Conservation (phyloP, 2,888 invertebrate genomes). For the Synergus japonicus region DNA sequence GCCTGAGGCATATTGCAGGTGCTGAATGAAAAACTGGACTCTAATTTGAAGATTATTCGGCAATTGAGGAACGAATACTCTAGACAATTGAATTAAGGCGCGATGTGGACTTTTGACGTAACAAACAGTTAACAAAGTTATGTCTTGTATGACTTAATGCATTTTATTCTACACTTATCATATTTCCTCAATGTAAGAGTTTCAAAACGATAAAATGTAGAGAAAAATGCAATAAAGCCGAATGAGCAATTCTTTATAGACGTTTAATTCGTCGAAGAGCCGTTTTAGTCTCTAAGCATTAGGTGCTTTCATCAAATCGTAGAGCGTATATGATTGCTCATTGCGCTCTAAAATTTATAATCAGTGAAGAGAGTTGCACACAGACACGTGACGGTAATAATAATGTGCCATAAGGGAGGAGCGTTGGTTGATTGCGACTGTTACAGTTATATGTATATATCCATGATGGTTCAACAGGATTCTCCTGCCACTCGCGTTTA, state of each 20-base stretch:
- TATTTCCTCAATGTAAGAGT: no score
- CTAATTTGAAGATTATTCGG: neutral
- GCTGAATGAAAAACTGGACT: neutral
- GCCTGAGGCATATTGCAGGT: neutral
- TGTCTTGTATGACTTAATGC: no score
- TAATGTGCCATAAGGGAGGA: conserved; percentile 31
- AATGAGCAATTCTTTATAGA: neutral
- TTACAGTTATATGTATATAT: conserved; percentile 18
- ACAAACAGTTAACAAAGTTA: no score
- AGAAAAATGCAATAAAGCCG: no score
- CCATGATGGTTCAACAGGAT: conserved; percentile 20
- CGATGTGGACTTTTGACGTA: no score
- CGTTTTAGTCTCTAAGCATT: neutral
- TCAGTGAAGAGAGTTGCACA: conserved; percentile 20
- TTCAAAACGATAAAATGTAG: no score
- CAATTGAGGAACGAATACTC: neutral
- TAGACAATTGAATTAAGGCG: no score
- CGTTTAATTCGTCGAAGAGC: neutral
- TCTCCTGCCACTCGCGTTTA: conserved; percentile 44
- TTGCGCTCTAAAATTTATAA: conserved; percentile 24
- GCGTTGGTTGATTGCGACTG: conserved; percentile 12
- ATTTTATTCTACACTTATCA: no score
- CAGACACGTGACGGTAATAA: conserved; percentile 2
- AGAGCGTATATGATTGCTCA: conserved; percentile 11
- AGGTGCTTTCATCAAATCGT: conserved; percentile 8